Conservation (phyloP, 2,797 vertebrate species). For the Podargus strigoides region DNA sequence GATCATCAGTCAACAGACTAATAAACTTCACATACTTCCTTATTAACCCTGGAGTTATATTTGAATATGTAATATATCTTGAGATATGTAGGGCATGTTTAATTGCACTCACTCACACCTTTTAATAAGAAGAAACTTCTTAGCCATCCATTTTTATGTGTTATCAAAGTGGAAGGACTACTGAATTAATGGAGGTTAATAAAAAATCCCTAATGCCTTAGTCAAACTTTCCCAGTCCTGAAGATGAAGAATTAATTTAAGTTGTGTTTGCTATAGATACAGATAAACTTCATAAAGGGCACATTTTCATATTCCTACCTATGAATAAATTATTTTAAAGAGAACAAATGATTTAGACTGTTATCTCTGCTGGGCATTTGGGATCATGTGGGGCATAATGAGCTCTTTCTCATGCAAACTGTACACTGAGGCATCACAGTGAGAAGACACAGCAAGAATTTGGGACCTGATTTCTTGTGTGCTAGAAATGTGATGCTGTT, state of each 20-base stretch:
- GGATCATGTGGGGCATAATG: slow-evolving; percentile 50
- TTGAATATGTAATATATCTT: slow-evolving; percentile 16
- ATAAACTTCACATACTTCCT: slow-evolving; percentile 16
- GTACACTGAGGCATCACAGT: neutral
- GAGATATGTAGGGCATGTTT: slow-evolving; percentile 27
- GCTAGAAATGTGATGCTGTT: neutral
- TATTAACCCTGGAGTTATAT: slow-evolving; percentile 27
- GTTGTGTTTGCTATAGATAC: slow-evolving; percentile 51
- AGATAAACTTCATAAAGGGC: slow-evolving; percentile 60
- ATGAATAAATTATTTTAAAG: slow-evolving; percentile 64
- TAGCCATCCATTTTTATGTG: slow-evolving; percentile 43
- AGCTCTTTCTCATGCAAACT: slow-evolving; percentile 52
- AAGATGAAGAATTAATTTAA: slow-evolving; percentile 59
- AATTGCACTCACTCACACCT: slow-evolving; percentile 43
- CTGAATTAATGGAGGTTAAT: slow-evolving; percentile 59
- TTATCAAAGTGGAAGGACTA: slow-evolving; percentile 30
- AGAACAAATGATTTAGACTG: slow-evolving; percentile 49
- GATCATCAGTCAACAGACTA: slow-evolving; percentile 1
- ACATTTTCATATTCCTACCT: slow-evolving; percentile 62
- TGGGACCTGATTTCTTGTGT: neutral
- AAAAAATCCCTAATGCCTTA: slow-evolving; percentile 46
- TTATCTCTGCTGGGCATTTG: slow-evolving; percentile 53
- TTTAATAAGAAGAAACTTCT: slow-evolving; percentile 45
- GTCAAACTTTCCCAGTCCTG: slow-evolving; percentile 36
- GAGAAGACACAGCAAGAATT: neutral